A percentile compares a stretch with the other conserved stretches of the same genome.
Evolutionary conservation across 2,888 invertebrate genomes (phyloP).

Genomic region (Gastracanthus pulcherrimus): DNA sequence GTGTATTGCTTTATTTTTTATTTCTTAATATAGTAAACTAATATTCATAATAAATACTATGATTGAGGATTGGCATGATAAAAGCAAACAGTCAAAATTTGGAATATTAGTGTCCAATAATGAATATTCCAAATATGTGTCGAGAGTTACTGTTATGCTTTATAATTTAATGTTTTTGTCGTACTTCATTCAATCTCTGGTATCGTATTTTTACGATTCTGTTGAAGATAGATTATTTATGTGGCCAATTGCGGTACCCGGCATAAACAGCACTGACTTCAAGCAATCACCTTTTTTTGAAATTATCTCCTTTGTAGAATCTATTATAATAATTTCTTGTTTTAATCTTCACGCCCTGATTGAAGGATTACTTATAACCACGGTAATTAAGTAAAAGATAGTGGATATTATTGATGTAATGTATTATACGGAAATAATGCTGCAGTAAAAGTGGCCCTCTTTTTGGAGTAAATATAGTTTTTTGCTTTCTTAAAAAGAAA

Average conservation of each 20-base stretch:
- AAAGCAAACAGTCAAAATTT: neutral
- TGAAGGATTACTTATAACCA: conserved; percentile 29
- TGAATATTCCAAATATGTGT: neutral
- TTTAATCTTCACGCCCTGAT: conserved; percentile 22
- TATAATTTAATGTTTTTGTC: neutral
- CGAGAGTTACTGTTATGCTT: neutral
- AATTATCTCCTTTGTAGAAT: conserved; percentile 26
- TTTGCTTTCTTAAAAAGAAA: too few relatives aligned
- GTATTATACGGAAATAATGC: too few relatives aligned
- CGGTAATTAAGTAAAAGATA: conserved; percentile 23
- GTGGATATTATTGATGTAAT: neutral
- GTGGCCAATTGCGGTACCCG: conserved; percentile 44
- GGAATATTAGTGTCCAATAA: neutral
- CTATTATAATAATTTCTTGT: conserved; percentile 11
- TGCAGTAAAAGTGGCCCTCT: too few relatives aligned
- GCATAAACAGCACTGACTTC: neutral
- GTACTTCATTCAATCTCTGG: neutral
- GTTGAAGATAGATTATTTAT: conserved; percentile 32
- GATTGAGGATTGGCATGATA: too few relatives aligned
- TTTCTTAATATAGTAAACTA: neutral
- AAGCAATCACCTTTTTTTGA: conserved; percentile 47
- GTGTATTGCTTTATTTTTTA: neutral
- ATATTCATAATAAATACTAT: neutral
- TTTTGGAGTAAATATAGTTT: too few relatives aligned
- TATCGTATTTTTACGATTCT: neutral